phyloP scores from a whole-genome alignment of 2,888 invertebrate species.

The Cerastis leucographa region DNA sequence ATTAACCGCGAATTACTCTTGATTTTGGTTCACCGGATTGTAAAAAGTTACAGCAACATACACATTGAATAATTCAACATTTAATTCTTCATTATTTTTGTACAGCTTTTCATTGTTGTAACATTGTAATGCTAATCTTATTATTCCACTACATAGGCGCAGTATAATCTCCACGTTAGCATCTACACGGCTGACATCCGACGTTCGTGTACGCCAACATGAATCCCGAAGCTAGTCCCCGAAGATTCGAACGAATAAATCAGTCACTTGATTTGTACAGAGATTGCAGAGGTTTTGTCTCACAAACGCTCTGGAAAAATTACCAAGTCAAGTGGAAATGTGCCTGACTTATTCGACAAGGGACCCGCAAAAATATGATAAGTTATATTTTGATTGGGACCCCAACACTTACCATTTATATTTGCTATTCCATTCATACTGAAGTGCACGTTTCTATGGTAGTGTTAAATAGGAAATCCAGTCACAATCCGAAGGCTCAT shows the following conservation, averaged over 20 bases:
- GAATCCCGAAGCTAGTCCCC: constrained; percentile 49
- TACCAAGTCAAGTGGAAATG: constrained; percentile 52
- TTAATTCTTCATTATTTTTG: neutral
- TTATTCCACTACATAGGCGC: constrained; percentile 42
- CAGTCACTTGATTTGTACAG: constrained; percentile 60
- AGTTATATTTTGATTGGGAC: constrained; percentile 52
- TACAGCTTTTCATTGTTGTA: constrained; percentile 2
- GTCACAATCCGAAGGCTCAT: constrained; percentile 45
- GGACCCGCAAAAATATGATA: constrained; percentile 54
- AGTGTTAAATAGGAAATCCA: constrained; percentile 48
- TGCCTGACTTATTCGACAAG: constrained; percentile 35
- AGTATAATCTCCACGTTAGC: constrained; percentile 39
- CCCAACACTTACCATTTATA: constrained; percentile 42
- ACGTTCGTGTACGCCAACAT: constrained; percentile 41
- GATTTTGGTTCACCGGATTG: constrained; percentile 3
- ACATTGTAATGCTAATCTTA: constrained; percentile 42
- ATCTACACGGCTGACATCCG: constrained; percentile 40
- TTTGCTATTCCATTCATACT: constrained; percentile 42
- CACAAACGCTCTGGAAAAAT: constrained; percentile 50
- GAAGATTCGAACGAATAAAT: constrained; percentile 57
- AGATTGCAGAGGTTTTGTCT: constrained; percentile 53
- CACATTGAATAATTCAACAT: constrained; percentile 1
- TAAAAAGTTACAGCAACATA: neutral
- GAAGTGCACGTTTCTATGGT: constrained; percentile 19
- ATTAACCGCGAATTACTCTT: constrained; percentile 16